These are phyloP conservation scores for Volucella inflata DNA, from an alignment of 2,888 invertebrate species.

Conservation along the genomic window DNA sequence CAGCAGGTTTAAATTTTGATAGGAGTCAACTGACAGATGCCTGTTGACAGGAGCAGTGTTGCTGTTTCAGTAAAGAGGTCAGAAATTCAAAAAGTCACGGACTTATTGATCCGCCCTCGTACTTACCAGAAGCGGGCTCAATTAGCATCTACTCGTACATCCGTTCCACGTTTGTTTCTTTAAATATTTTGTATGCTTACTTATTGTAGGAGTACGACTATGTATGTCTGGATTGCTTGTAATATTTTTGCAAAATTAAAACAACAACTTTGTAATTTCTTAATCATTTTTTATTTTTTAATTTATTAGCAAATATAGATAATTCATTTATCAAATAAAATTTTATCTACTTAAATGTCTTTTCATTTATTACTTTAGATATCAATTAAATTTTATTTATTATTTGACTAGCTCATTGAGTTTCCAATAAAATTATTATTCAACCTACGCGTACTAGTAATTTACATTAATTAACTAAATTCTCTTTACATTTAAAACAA, in stretches of 20 bases:
- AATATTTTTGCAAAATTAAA: not conserved
- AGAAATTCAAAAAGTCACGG: no score
- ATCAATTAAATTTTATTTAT: conserved; percentile 63
- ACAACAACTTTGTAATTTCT: not conserved
- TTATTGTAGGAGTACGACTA: no score
- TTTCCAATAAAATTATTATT: conserved; percentile 54
- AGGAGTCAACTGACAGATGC: no score
- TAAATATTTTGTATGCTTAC: no score
- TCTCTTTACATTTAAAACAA: conserved; percentile 13
- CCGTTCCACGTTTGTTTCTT: no score
- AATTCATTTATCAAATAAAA: conserved; percentile 61
- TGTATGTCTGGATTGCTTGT: no score
- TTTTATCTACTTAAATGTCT: conserved; percentile 56
- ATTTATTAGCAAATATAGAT: conserved; percentile 51
- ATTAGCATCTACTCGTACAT: no score
- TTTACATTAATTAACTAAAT: conserved; percentile 23
- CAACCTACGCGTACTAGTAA: conserved; percentile 23
- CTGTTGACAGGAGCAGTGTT: no score
- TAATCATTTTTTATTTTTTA: conserved; percentile 2
- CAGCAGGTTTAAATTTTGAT: no score
- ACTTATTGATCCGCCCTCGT: no score
- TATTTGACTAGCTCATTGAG: conserved; percentile 70
- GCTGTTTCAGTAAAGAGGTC: no score
- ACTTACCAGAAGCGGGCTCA: no score
- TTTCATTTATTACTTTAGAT: conserved; percentile 31